Evolutionary conservation across 2,113 vertebrate genomes (phyloP), one percentile per base, ranked within the genome.

Genomic region (Ceratotherium simum): DNA sequence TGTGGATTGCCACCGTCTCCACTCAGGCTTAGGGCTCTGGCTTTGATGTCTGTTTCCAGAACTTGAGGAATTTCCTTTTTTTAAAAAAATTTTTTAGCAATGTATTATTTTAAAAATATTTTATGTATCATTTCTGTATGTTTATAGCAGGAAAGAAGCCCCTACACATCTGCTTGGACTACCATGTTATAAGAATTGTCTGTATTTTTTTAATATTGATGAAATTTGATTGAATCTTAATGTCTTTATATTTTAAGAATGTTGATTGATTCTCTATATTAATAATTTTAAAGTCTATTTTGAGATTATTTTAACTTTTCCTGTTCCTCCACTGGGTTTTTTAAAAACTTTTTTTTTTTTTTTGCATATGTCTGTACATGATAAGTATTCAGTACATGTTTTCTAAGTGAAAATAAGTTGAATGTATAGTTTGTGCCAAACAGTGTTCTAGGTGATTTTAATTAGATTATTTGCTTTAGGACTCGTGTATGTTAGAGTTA

Each of bases 351-450:
- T 70, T 91, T 80, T 72, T 54, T 91, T 80, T 72, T 54, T 46
- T 42, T 70, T 51, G n/a, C 20, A 65, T 51, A 2, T 82, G 31
- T 60, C 33, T 67, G 11, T 92, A 51, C 10, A 36, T 70, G 82
- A 31, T 76, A 94, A 88, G 21, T 39, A 91, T 54, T 80, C 73
- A 96, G 46, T 79, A 80, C 72, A 58, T 97, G 14, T 93, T 97
- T 86, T 93, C 58, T 87, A 87, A 70, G 42, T 96, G 62, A 83
- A 96, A 96, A 76, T 92, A 87, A 86, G 14, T 95, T 60, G 72
- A 95, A 62, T 62, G 5, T 75, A 33, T 85, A 69, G 14, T 69
- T 75, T 92, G 56, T 93, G 62, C 78, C 73, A 65, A 62, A 58
- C 13, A 51, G 10, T 88, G 20, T 94, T 90, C 21, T 46, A 73